Conservation (phyloP, 2,888 invertebrate species). For the Leptura quadrifasciata region DNA sequence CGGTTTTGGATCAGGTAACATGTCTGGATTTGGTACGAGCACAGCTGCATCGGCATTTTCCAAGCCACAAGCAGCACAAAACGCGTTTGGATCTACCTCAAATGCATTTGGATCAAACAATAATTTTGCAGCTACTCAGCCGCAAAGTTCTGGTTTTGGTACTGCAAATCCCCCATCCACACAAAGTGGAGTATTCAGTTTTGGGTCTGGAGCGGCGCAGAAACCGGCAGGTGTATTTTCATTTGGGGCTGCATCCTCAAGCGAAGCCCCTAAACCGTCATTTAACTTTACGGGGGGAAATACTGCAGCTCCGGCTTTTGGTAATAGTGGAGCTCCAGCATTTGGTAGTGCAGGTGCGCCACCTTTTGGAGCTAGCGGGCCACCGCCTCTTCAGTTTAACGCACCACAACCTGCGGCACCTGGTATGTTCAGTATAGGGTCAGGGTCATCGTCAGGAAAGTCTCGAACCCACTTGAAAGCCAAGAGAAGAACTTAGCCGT, state of each 20-base stretch:
- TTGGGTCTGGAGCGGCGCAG: conserved; percentile 43
- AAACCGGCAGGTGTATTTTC: conserved; percentile 53
- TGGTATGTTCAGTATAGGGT: conserved; percentile 75
- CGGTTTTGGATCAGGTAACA: conserved; percentile 23
- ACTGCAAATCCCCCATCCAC: conserved; percentile 28
- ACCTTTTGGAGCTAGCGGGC: conserved; percentile 36
- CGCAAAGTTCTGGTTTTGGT: conserved; percentile 12
- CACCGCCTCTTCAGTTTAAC: conserved; percentile 21
- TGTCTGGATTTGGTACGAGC: conserved; percentile 13
- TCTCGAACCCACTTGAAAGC: conserved; percentile 69
- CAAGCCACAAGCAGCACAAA: conserved; percentile 45
- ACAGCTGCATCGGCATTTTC: conserved; percentile 44
- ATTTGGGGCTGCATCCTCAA: conserved; percentile 47
- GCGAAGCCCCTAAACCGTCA: conserved; percentile 49
- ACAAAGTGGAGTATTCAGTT: conserved; percentile 44
- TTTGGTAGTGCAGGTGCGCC: conserved; percentile 38
- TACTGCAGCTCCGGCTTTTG: conserved; percentile 50
- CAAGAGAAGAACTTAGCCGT: conserved; percentile 61
- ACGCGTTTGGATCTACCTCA: conserved; percentile 39
- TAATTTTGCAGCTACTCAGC: conserved; percentile 32
- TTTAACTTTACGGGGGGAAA: conserved; percentile 56
- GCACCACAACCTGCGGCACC: conserved; percentile 34
- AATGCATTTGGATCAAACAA: conserved; percentile 37
- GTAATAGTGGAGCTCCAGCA: conserved; percentile 48
- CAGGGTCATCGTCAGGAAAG: conserved; percentile 71